Conservation (phyloP, 1,140 invertebrate genomes). For the Diplogasteroides magnus region DNA sequence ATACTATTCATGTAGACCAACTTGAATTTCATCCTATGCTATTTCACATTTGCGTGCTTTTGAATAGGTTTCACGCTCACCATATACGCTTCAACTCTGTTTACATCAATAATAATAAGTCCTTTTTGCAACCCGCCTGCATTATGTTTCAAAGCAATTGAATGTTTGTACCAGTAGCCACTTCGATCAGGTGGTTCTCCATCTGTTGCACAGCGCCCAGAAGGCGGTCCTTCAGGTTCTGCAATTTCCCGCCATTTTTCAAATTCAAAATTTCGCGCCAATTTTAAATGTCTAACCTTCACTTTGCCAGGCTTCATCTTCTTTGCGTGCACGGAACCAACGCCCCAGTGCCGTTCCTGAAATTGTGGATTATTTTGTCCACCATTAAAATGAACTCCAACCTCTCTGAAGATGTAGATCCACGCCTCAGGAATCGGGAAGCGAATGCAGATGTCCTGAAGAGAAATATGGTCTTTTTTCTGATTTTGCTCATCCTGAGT, state of each 20-base stretch:
- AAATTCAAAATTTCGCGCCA: slow-evolving; percentile 43
- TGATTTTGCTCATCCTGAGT: no score
- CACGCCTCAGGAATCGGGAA: slow-evolving; percentile 98
- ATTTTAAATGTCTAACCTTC: slow-evolving; percentile 58
- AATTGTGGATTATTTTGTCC: no score
- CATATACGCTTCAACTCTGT: no score
- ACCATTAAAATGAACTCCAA: no score
- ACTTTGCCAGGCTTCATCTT: slow-evolving; percentile 71
- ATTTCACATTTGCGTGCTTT: no score
- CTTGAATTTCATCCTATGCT: no score
- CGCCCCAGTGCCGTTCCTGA: slow-evolving; percentile 97
- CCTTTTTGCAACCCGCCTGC: slow-evolving; percentile 1
- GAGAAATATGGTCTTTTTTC: neutral
- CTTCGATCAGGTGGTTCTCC: slow-evolving; percentile 89
- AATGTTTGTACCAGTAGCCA: slow-evolving; percentile 67
- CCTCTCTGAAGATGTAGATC: slow-evolving; percentile 93
- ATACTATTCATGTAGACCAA: neutral
- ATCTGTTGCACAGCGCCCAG: slow-evolving; percentile 80
- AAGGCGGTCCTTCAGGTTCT: slow-evolving; percentile 87
- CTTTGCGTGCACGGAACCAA: slow-evolving; percentile 95
- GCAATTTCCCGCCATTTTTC: slow-evolving; percentile 24
- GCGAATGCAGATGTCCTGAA: slow-evolving; percentile 78
- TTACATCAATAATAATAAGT: no score
- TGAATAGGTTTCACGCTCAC: no score
- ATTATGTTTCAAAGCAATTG: no score